Evolutionary conservation across 2,113 vertebrate species (phyloP).

Genomic region (Burhinus oedicnemus): DNA sequence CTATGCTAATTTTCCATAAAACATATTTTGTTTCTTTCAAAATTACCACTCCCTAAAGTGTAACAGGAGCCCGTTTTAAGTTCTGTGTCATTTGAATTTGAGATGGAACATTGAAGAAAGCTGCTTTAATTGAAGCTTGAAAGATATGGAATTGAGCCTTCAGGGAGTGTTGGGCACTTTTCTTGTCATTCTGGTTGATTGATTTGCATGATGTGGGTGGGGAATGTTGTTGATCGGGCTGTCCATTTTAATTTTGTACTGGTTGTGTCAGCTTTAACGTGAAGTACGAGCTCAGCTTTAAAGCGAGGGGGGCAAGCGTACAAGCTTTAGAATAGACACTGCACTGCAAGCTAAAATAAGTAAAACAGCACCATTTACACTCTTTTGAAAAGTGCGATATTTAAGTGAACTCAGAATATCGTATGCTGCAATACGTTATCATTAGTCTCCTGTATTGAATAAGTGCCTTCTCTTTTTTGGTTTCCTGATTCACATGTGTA

Average conservation of each 20-base stretch:
- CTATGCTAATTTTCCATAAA: neutral
- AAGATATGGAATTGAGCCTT: conserved; percentile 48
- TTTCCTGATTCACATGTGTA: neutral
- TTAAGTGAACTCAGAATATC: neutral
- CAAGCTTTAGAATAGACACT: neutral
- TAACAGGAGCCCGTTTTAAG: conserved; percentile 23
- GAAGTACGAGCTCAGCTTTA: neutral
- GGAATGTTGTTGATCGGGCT: conserved; percentile 58
- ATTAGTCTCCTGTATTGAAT: neutral
- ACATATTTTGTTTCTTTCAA: neutral
- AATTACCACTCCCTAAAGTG: conserved; percentile 36
- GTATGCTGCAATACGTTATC: neutral
- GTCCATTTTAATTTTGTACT: conserved; percentile 46
- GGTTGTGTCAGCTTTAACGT: conserved; percentile 21
- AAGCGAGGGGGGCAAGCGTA: neutral
- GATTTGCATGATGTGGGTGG: conserved; percentile 64
- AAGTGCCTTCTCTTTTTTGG: neutral
- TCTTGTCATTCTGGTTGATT: conserved; percentile 62
- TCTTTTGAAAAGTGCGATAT: neutral
- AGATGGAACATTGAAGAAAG: conserved; percentile 32
- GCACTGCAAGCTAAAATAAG: neutral
- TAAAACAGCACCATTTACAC: neutral
- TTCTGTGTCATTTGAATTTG: conserved; percentile 48
- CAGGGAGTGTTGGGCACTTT: conserved; percentile 47
- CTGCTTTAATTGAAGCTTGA: conserved; percentile 39